Base-by-base conservation (phyloP, 2,113 vertebrate genomes). In the Rhinogobius similis region DNA sequence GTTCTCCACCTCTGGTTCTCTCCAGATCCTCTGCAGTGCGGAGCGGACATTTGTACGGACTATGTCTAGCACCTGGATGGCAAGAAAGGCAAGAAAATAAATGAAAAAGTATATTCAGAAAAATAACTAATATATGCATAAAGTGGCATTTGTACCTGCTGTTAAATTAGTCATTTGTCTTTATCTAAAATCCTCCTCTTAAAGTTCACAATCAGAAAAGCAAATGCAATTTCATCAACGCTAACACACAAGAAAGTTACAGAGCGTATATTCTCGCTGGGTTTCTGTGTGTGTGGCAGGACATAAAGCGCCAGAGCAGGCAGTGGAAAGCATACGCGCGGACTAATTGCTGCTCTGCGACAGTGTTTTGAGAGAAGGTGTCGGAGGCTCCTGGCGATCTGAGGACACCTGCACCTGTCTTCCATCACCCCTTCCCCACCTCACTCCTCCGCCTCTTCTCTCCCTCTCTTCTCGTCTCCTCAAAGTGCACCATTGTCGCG, bases 21-120 rank as follows among this genome's bases (percentile, higher is more conserved):
- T 95, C 98, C 98, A 99, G 87, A 98, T 95, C 3, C 88, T 92
- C 84, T 96, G 96, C n/a, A 98, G 92, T 69, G 94, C 87, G 1
- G 94, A 90, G 62, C 94, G 94, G 32, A 98, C 78, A 53, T 94
- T 96, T 71, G 94, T 95, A 84, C 92, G 96, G n/a, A 98, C 97
- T 56, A 99, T 98, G 79, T 99, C 97, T 91, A 99, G 92, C 90
- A 99, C 94, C 98, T 99, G 62, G 73, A 62, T 1, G 41, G 38
- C 52, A 39, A 64, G 8, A 27, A 72, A 59, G 10, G 11, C 41
- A 61, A 44, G 4, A 46, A 44, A 59, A 65, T 69, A 29, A 67
- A 12, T 85, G 71, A 85, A 10, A 65, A 26, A n/a, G 62, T 48
- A 85, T 16, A 61, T 36, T 36, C 26, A 10, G 27, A 61, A 36